Evolutionary conservation across 2,888 invertebrate genomes (phyloP).

Genomic region (Folsomia manolachei): DNA sequence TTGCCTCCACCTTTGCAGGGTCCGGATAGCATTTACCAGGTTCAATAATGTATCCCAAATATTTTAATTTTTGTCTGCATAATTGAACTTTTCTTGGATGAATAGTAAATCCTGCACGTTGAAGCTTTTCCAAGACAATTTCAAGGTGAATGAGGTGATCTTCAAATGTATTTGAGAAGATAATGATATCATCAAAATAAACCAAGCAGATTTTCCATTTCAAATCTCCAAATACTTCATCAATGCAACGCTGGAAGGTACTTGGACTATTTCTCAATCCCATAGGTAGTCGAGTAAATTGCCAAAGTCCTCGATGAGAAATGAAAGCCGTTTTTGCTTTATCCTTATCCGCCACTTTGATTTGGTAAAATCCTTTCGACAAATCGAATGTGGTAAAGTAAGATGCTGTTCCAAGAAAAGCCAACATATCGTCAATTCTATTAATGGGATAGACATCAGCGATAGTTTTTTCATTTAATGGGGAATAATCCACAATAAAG

Average conservation of each 20-base stretch:
- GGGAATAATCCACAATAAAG: background rate
- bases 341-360: background rate
- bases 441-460: background rate
- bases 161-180: constrained; percentile 26
- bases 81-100: constrained; percentile 47
- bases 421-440: constrained; percentile 1
- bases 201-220: constrained; percentile 50
- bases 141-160: constrained; percentile 40
- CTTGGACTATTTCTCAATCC: constrained; percentile 52
- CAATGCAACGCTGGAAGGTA: constrained; percentile 53
- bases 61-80: constrained; percentile 45
- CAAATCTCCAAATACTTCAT: constrained; percentile 50
- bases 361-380: background rate
- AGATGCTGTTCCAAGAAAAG: background rate
- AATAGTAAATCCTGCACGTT: constrained; percentile 42
- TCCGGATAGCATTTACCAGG: constrained; percentile 53
- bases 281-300: constrained; percentile 52
- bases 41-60: constrained; percentile 53
- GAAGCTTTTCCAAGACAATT: constrained; percentile 16
- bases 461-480: background rate
- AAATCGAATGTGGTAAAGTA: constrained; percentile 5
- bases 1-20: constrained; percentile 49
- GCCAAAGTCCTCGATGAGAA: constrained; percentile 43
- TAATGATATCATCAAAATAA: constrained; percentile 52
- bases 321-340: background rate